Base-by-base conservation (phyloP, 2,888 invertebrate species). In the Drosophila aldrichi region DNA sequence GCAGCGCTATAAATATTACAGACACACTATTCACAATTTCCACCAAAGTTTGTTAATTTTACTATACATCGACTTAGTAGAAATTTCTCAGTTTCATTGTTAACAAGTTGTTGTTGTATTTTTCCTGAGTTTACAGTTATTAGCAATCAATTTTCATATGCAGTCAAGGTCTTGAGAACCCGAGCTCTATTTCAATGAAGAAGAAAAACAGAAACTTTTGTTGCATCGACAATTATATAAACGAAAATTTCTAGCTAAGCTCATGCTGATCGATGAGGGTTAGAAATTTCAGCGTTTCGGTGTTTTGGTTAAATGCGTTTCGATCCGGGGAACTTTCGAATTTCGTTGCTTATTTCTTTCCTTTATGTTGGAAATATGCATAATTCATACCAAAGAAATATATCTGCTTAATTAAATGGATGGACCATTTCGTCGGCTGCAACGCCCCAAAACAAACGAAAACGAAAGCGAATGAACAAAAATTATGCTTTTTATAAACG, bases 381-480 rank as follows among this genome's bases (percentile, higher is more conserved):
- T 66, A 68, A 73, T 52, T 79, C 89, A 89, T 84, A 72, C 62
- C 29, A 8, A 29, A 73, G 70, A 81, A 75, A 87, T 76, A 87
- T 76, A 74, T 79, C 66, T 59, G 55, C 51, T 70, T 77, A 77
- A 84, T 82, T 84, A 88, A 79, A 71, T 62, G 86, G 66, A 58
- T 68, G 70, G 70, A 61, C 74, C 88, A 56, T 78, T 77, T 81
- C 66, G 61, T 49, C 52, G 74, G 18, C 74, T 77, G 59, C 55
- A 66, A 65, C 77, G 72, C 56, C 77, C 74, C 65, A 74, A 68
- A 70, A 78, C 76, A 66, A 84, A 84, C 70, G 89, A 84, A 84
- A 84, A 76, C 79, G 83, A 89, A 84, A 84, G 89, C 89, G 68
- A 38, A 54, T n/a, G n/a, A 40, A 22, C 40, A 5, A 32, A 32